Evolutionary conservation across 2,888 invertebrate genomes (phyloP).

Genomic region (Congeria kusceri): DNA sequence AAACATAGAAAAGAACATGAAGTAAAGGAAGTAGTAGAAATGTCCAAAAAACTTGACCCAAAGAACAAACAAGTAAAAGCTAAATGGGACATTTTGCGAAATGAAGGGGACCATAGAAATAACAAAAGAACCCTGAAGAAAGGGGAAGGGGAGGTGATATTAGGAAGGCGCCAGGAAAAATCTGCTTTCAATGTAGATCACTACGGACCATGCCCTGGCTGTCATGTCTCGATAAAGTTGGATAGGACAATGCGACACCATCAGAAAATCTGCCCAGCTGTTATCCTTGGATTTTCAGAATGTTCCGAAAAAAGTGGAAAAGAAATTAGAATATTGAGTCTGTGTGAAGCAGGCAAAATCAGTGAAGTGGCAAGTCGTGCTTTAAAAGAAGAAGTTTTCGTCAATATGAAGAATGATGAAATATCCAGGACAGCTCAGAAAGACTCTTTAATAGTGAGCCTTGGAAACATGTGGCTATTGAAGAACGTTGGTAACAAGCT

Average conservation of each 20-base stretch:
- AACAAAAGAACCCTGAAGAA: conserved; percentile 23
- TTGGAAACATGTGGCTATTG: conserved; percentile 55
- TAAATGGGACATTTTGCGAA: conserved; percentile 25
- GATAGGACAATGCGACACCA: conserved; percentile 14
- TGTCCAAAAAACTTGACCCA: conserved; percentile 16
- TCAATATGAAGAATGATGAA: conserved; percentile 52
- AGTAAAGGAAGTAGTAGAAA: conserved; percentile 38
- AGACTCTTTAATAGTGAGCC: conserved; percentile 23
- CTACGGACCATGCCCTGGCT: conserved; percentile 56
- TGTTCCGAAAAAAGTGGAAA: not conserved
- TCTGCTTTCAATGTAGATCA: too few relatives aligned
- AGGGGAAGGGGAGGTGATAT: conserved; percentile 44
- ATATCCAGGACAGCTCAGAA: conserved; percentile 25
- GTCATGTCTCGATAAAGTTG: conserved; percentile 19
- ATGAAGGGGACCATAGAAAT: conserved; percentile 31
- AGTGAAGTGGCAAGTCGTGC: conserved; percentile 21
- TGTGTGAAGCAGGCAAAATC: conserved; percentile 37
- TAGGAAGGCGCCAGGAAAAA: conserved; percentile 47
- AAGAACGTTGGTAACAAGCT: conserved; percentile 49
- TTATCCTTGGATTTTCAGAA: not conserved
- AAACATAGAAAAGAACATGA: conserved; percentile 37
- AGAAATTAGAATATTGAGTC: conserved; percentile 39
- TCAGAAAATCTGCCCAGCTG: conserved; percentile 6
- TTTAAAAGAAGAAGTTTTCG: conserved; percentile 44
- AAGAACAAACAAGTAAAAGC: conserved; percentile 24